Conservation (phyloP, 2,888 invertebrate species). For the Cheilosia scutellata region DNA sequence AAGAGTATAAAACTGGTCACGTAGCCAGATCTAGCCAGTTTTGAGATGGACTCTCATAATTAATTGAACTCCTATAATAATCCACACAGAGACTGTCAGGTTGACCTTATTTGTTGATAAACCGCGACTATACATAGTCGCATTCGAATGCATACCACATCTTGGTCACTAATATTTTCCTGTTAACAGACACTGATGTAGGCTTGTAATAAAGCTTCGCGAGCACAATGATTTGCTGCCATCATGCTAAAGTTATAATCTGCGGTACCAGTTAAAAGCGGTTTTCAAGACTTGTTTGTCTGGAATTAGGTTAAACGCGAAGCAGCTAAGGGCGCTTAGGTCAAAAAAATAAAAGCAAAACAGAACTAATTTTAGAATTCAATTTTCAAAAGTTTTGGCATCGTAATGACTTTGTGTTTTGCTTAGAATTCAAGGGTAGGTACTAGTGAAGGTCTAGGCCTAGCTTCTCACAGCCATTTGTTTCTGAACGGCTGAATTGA, state of each 20-base stretch:
- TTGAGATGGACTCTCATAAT: constrained; percentile 66
- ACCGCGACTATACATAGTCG: constrained; percentile 1
- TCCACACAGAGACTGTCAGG: constrained; percentile 46
- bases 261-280: constrained; percentile 27
- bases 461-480: too few species aligned
- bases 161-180: constrained; percentile 3
- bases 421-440: not conserved
- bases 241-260: constrained; percentile 33
- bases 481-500: too few species aligned
- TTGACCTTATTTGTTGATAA: constrained; percentile 71
- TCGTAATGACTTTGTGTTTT: not conserved
- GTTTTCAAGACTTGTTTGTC: constrained; percentile 67
- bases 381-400: not conserved
- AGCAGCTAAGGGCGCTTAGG: constrained; percentile 38
- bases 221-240: constrained; percentile 23
- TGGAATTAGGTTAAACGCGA: constrained; percentile 63
- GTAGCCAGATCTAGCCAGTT: constrained; percentile 36
- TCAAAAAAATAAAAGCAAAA: constrained; percentile 38
- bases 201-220: constrained; percentile 15
- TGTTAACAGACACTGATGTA: constrained; percentile 5
- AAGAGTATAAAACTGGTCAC: constrained; percentile 49
- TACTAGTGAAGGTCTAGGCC: too few species aligned
- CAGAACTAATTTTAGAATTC: constrained; percentile 3
- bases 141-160: constrained; percentile 15
- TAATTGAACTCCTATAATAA: constrained; percentile 49